Base-by-base conservation (phyloP, 2,797 vertebrate species). In the Streptopelia turtur region DNA sequence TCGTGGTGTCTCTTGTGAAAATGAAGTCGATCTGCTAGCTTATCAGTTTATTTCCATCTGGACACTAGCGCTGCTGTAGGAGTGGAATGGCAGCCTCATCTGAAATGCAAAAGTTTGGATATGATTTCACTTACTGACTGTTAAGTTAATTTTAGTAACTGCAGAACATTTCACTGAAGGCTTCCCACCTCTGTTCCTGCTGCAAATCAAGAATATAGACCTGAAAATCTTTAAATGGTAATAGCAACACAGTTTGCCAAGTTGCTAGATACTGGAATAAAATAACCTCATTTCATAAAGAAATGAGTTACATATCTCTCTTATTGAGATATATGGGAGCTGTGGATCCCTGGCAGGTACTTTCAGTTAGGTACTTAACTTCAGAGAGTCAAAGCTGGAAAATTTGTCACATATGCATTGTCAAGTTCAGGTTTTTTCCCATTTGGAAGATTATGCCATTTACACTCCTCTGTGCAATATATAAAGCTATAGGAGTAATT, bases 181-280 rank as follows among this genome's bases (percentile, higher is more conserved):
- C 94, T 96, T 95, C 79, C 87, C 63, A 89, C 75, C 89, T 83
- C 63, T 90, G 68, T 87, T 88, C 76, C 69, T 85, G 68, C 56
- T 83, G 89, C 59, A 83, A 60, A 82, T 72, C 85, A 86, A 77
- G 92, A 92, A 89, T 72, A 82, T 47, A 90, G 79, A 76, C 91
- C 63, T 95, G 59, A 88, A 91, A 88, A 35, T 90, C 66, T 75
- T 89, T 69, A 84, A 80, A 81, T 87, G 18, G 55, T 94, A 57
- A 78, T 86, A 65, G 74, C 50, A 81, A 71, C 68, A 49, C 24
- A 63, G 43, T 93, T 92, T 94, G 27, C 64, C 53, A 89, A 80
- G 50, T 56, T 89, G 25, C 45, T 82, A 61, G 65, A 47, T 53
- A 57, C 60, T 71, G 59, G 65, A n/a, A 90, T 63, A 72, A 90